Conservation (phyloP, 2,888 invertebrate species). For the Nemurella pictetii region DNA sequence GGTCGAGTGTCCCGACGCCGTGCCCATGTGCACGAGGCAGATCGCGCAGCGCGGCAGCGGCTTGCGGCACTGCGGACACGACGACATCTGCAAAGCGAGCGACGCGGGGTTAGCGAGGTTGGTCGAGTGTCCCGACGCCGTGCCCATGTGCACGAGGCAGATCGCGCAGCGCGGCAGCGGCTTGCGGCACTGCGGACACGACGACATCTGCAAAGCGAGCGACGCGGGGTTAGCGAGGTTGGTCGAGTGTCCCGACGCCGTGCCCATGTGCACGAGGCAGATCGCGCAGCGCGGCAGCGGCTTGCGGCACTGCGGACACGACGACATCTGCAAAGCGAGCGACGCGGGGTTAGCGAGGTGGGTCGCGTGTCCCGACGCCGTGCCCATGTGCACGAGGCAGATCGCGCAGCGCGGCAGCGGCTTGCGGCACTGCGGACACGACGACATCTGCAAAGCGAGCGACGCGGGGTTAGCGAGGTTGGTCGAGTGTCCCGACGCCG, state of each 20-base stretch:
- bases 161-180: constrained; percentile 93
- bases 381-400: constrained; percentile 92
- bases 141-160: constrained; percentile 92
- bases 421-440: constrained; percentile 93
- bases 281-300: constrained; percentile 93
- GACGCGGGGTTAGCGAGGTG: constrained; percentile 13
- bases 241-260: constrained; percentile 49
- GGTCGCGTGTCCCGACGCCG: constrained; percentile 49
- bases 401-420: constrained; percentile 93
- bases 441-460: constrained; percentile 65
- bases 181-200: constrained; percentile 93
- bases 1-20: constrained; percentile 49
- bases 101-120: constrained; percentile 13
- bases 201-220: constrained; percentile 65
- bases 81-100: constrained; percentile 65
- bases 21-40: constrained; percentile 92
- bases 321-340: constrained; percentile 65
- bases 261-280: constrained; percentile 92
- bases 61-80: constrained; percentile 93
- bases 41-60: constrained; percentile 93
- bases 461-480: constrained; percentile 13
- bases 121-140: constrained; percentile 49
- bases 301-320: constrained; percentile 93
- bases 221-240: constrained; percentile 13
- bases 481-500: constrained; percentile 49